Conservation (phyloP, 2,797 vertebrate genomes). For the Acrossocheilus fasciatus region DNA sequence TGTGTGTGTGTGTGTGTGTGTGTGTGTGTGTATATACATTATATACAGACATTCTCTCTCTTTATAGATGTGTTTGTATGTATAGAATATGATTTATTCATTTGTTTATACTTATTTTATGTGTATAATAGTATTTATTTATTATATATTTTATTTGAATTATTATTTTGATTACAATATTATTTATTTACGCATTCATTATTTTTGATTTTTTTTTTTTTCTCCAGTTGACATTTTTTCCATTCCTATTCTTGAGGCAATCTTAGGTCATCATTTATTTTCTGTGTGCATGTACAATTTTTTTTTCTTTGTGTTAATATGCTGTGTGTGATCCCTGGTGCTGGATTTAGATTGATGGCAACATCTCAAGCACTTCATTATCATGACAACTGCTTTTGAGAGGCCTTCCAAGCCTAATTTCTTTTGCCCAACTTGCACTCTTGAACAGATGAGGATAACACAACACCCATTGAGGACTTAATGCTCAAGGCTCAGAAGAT, state of each 20-base stretch:
- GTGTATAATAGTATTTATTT: not conserved
- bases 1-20: not conserved
- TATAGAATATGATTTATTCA: not conserved
- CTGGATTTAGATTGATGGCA: constrained; percentile 64
- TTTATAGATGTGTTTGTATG: not conserved
- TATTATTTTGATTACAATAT: not conserved
- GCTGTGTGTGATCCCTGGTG: constrained; percentile 50
- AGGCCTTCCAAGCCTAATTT: constrained; percentile 63
- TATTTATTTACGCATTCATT: not conserved
- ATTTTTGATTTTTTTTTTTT: not conserved
- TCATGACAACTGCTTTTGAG: constrained; percentile 65
- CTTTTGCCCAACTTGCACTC: constrained; percentile 62
- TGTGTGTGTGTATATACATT: not conserved
- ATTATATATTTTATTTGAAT: not conserved
- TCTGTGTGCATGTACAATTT: not conserved
- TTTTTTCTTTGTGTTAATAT: constrained; percentile 32
- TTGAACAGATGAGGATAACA: constrained; percentile 58
- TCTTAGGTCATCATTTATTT: not conserved
- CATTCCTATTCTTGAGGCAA: not conserved
- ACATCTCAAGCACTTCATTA: constrained; percentile 68
- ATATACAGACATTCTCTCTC: not conserved
- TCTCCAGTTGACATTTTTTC: not conserved
- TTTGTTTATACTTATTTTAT: not conserved
- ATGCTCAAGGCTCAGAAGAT: constrained; percentile 35
- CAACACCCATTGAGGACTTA: constrained; percentile 47